Evolutionary conservation across 1,140 invertebrate genomes (phyloP), one percentile per base, ranked within the genome.

Genomic region (Eubasilissa regina): DNA sequence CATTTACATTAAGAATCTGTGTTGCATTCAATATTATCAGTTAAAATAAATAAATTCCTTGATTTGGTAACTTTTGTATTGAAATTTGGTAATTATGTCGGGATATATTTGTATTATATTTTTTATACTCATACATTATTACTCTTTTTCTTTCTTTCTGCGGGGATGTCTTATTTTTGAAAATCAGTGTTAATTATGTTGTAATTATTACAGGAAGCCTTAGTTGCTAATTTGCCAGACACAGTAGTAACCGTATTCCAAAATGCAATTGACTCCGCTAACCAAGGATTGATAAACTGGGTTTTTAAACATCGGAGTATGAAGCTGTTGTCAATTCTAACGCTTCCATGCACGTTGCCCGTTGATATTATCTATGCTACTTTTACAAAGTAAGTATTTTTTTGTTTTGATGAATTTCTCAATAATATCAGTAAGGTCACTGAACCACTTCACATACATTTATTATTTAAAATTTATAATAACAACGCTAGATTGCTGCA

Each of bases 221-320:
- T 96, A 76, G 92, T 95, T n/a, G 95, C 95, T 77, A 94, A 95
- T 86, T 91, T 97, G 80, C 95, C 95, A 0, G 95, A 97, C 84
- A 95, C 94, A 0, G 94, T 97, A 25, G 90, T 95, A 86, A 93
- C 92, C 81, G 93, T 97, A 84, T 95, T 98, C 85, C 95, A 98
- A 91, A 95, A 97, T 85, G 96, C 96, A 0, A 97, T 97, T 81
- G 95, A 97, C 84, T 93, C 95, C 0, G 95, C 96, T 0, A 98
- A 98, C 86, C 96, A 94, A 86, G 96, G 96, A 13, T 85, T 98
- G 43, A 90, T 97, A 44, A 97, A 97, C 87, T 97, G 96, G 95
- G 86, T 98, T 21, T 96, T 97, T 85, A 94, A 94, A 83, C 94
- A 96, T 83, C 90, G 92, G 80, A 94, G 94, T 44, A 92, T 97